These are phyloP conservation scores for Drosophila sulfurigaster DNA, from an alignment of 1,140 invertebrate species.

Conservation along the genomic window DNA sequence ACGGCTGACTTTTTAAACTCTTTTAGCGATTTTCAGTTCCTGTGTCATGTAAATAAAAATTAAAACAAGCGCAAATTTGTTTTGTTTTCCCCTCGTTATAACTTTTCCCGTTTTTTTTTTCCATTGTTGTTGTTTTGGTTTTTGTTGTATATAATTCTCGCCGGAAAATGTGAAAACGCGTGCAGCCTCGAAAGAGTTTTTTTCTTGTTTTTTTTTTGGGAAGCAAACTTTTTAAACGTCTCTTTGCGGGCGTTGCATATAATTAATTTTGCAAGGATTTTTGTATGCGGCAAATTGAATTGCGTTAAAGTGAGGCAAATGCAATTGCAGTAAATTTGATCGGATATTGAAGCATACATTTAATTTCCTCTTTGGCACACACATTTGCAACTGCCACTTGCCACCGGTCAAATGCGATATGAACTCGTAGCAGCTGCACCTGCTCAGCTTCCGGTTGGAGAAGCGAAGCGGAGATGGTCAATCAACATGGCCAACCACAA, in stretches of 20 bases:
- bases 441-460: too few species aligned
- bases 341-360: not conserved
- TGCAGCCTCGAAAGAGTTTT: not conserved
- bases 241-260: conserved; percentile 47
- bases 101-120: not conserved
- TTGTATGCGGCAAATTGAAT: conserved; percentile 31
- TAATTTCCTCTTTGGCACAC: conserved; percentile 2
- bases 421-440: not conserved
- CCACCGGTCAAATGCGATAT: not conserved
- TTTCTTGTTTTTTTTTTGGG: conserved; percentile 38
- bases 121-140: not conserved
- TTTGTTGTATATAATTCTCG: conserved; percentile 11
- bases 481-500: not conserved
- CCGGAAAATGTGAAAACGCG: conserved; percentile 19
- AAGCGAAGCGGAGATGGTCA: not conserved
- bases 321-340: not conserved
- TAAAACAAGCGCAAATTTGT: conserved; percentile 51
- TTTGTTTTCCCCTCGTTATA: conserved; percentile 22
- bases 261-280: conserved; percentile 50
- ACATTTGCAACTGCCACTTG: not conserved
- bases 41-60: conserved; percentile 72
- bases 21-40: conserved; percentile 39
- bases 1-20: conserved; percentile 55
- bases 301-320: not conserved
- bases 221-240: conserved; percentile 52